Conservation (phyloP, 2,888 invertebrate genomes). For the Perdita meconis region DNA sequence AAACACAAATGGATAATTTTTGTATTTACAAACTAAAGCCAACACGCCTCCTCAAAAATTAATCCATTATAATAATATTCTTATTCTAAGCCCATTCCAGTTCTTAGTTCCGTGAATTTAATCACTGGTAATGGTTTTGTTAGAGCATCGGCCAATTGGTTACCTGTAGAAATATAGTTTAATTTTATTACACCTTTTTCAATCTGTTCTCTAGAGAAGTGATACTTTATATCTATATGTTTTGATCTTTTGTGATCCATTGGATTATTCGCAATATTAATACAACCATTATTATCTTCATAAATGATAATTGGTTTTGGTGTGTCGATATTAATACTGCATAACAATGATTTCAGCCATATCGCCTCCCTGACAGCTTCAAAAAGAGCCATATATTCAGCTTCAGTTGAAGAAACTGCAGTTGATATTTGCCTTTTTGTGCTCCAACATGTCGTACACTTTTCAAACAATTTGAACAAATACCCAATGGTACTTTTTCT, state of each 20-base stretch:
- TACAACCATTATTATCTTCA: conserved; percentile 76
- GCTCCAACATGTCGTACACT: conserved; percentile 58
- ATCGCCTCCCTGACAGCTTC: conserved; percentile 75
- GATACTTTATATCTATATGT: conserved; percentile 76
- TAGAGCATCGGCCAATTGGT: background rate
- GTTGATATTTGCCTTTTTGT: conserved; percentile 45
- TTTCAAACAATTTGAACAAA: conserved; percentile 16
- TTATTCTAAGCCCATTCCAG: conserved; percentile 26
- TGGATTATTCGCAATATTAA: conserved; percentile 74
- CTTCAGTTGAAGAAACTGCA: no score
- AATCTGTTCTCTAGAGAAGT: conserved; percentile 41
- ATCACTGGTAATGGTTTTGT: background rate
- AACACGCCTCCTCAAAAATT: no score
- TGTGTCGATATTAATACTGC: conserved; percentile 67
- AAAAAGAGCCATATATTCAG: conserved; percentile 66
- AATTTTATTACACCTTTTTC: conserved; percentile 1
- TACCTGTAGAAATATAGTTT: conserved; percentile 8
- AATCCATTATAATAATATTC: no score
- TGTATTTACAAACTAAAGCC: no score
- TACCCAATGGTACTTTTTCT: conserved; percentile 59
- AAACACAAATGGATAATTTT: no score
- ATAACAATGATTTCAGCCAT: conserved; percentile 73
- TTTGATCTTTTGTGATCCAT: conserved; percentile 48
- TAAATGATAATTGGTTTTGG: conserved; percentile 24
- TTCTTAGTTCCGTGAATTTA: background rate